Conservation (phyloP, 2,113 vertebrate species). For the Bos javanicus region DNA sequence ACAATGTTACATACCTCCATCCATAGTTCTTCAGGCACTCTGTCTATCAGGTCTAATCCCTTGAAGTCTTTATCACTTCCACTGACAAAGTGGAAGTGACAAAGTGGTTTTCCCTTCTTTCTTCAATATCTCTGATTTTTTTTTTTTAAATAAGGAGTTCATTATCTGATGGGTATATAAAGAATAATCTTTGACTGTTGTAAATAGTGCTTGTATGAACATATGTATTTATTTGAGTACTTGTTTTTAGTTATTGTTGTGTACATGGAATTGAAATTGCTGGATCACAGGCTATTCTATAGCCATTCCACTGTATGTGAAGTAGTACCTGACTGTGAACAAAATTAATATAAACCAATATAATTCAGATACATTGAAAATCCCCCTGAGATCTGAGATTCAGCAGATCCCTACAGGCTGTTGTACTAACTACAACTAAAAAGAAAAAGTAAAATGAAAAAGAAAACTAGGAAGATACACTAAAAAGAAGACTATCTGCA, state of each 20-base stretch:
- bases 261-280: not conserved
- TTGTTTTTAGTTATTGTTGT: not conserved
- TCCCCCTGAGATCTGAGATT: not conserved
- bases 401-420: not conserved
- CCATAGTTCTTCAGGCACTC: not conserved
- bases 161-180: not conserved
- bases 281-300: not conserved
- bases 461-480: not conserved
- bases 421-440: not conserved
- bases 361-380: not conserved
- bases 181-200: not conserved
- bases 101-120: no score
- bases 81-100: no score
- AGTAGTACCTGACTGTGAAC: no score
- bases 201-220: not conserved
- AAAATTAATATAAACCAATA: not conserved
- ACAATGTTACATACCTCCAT: not conserved
- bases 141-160: not conserved
- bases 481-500: not conserved
- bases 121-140: no score
- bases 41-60: not conserved
- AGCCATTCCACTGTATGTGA: not conserved
- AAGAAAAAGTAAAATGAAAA: not conserved
- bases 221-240: not conserved
- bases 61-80: no score